Evolutionary conservation across 2,888 invertebrate genomes (phyloP).

Genomic region (Andrena trimmerana): DNA sequence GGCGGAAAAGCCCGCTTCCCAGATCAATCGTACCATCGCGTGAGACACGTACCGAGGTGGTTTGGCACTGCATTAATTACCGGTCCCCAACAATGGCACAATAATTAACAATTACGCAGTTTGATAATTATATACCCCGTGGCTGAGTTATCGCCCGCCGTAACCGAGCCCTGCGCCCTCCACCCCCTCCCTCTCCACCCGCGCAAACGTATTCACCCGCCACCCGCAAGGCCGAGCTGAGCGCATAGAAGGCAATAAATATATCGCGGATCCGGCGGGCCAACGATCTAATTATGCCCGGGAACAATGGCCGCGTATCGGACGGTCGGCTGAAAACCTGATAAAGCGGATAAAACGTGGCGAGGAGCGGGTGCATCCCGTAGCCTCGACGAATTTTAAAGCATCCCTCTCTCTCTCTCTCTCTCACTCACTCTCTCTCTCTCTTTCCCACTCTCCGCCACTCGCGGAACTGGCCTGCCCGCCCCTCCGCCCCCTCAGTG

Average conservation of each 20-base stretch:
- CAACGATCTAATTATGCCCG: slow-evolving; percentile 65
- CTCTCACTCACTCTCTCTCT: neutral
- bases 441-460: neutral
- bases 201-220: neutral
- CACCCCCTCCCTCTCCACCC: slow-evolving; percentile 20
- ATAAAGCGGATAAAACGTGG: slow-evolving; percentile 58
- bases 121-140: slow-evolving; percentile 81
- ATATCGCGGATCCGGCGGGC: slow-evolving; percentile 57
- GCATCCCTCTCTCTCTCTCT: neutral
- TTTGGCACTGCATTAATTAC: slow-evolving; percentile 81
- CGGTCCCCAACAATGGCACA: slow-evolving; percentile 80
- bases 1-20: slow-evolving; percentile 20
- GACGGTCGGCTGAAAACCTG: slow-evolving; percentile 57
- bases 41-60: slow-evolving; percentile 70
- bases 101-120: slow-evolving; percentile 84
- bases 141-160: slow-evolving; percentile 78
- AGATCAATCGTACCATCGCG: slow-evolving; percentile 73
- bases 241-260: slow-evolving; percentile 59
- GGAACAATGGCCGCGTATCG: slow-evolving; percentile 61
- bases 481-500: slow-evolving; percentile 33
- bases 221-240: slow-evolving; percentile 32
- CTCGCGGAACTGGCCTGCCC: neutral
- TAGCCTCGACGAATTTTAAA: slow-evolving; percentile 46
- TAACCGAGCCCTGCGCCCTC: slow-evolving; percentile 28
- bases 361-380: neutral